Base-by-base conservation (phyloP, 37 sponge, comb jelly and placozoan genomes). In the Bolinopsis microptera region DNA sequence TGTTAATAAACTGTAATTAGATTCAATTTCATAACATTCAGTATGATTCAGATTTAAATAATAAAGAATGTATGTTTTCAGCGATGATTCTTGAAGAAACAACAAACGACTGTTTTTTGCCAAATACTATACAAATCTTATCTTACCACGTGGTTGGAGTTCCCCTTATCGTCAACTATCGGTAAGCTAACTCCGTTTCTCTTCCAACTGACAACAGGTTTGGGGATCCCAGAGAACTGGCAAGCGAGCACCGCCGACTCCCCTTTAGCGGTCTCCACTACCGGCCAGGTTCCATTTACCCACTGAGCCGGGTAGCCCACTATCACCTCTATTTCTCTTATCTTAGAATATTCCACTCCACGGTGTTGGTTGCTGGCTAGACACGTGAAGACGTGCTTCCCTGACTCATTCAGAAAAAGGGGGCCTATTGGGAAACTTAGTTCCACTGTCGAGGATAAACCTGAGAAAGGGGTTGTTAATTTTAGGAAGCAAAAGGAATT, bases 121-220 rank as follows among this genome's bases (percentile, higher is more conserved):
- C n/a, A 48, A 48, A 48, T 48, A 13, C 61, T 13, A 48, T 13
- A 48, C 61, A 48, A n/a, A n/a, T n/a, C n/a, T n/a, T n/a, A n/a
- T n/a, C 75, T 72, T 80, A 80, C 82, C 82, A 80, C 82, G 23
- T 80, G 82, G 82, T 80, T 34, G 82, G 38, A 80, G 82, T 32
- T 80, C 32, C 82, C 82, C 24, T 80, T 2, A 22, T 32, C 38
- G 22, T 80, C 38, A 34, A 80, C 35, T 34, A 80, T 34, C 23
- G 82, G 82, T 8, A 80, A 36, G 3, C 16, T 36, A 1, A 80
- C 82, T 28, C 82, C 82, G 30, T 80, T 80, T 22, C 82, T 80
- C 82, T 34, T 28, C 82, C 82, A 80, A 9, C 36, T 80, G 2
- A 80, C 82, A 5, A 30, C 37, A 35, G 82, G 82, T 32, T 32